Base-by-base conservation (phyloP, 2,888 invertebrate genomes). In the Ditylenchus weischeri region DNA sequence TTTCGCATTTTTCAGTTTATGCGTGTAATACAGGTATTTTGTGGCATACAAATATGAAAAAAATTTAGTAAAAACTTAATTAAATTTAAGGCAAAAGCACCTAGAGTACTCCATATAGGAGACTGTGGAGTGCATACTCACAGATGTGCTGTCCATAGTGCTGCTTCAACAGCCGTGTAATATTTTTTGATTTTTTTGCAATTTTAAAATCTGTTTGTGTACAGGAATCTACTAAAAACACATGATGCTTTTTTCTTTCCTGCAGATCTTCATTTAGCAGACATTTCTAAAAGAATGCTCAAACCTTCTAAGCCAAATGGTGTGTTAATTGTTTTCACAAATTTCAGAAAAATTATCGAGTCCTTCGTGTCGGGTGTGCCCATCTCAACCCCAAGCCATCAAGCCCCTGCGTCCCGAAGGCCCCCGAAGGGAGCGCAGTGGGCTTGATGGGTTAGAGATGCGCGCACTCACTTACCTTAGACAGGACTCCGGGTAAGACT, bases 101-200 rank as follows among this genome's bases (percentile, higher is more conserved):
- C 96, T 0, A 86, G 96, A 69, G 93, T 98, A 68, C 94, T 95
- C 86, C 98, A 98, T 86, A 94, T 96, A 80, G 98, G 96, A 43
- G 95, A 96, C 87, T 98, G 96, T 93, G 94, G 84, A 87, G 88
- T 85, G 15, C 76, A 78, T 69, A 78, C 79, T 10, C 81, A 81
- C 69, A 67, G 77, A 68, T 78, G 69, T 65, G 72, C 68, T 29
- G 63, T 49, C 10, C 63, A 74, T 62, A 67, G 68, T 51, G 73
- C 76, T 15, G 69, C 68, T 10, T 38, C 58, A 13, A 38, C 43
- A 35, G 76, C 75, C 6, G 66, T 73, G 73, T 76, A 60, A 19
- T 23, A 43, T 36, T 73, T 47, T 66, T 72, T 54, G 13, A 7
- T 13, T 18, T 54, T 54, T 54, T 18, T 4, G 54, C n/a, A 54